A percentile compares a stretch with the other conserved stretches of the same genome.
Conservation (phyloP, 2,113 vertebrate species). For the Xenopus tropicalis region UCB_Xtro_10.0 CM004444.2:55487001-55487500, state of each 20-base stretch:
- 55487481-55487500: too few species aligned
- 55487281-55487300: conserved; percentile 83
- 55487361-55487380: conserved; percentile 84
- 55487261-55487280: conserved; percentile 91
- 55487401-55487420: conserved; percentile 76
- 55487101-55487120: conserved; percentile 69
- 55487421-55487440: conserved; percentile 75
- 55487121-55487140: conserved; percentile 77
- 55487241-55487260: conserved; percentile 89
- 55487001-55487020: conserved; percentile 93
- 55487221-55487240: conserved; percentile 99
- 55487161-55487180: conserved; percentile 86
- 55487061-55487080: conserved; percentile 84
- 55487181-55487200: conserved; percentile 86
- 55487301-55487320: conserved; percentile 85
- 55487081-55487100: conserved; percentile 81
- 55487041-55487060: conserved; percentile 94
- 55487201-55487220: conserved; percentile 93
- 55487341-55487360: conserved; percentile 91
- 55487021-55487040: conserved; percentile 85
- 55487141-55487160: conserved; percentile 88
- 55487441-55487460: conserved; percentile 90
- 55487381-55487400: conserved; percentile 63
- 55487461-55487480: conserved; percentile 50
- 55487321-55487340: conserved; percentile 93